A percentile compares a stretch with the other conserved stretches of the same genome.
Conservation (phyloP, 2,113 vertebrate species). For the human (Homo sapiens) region DNA sequence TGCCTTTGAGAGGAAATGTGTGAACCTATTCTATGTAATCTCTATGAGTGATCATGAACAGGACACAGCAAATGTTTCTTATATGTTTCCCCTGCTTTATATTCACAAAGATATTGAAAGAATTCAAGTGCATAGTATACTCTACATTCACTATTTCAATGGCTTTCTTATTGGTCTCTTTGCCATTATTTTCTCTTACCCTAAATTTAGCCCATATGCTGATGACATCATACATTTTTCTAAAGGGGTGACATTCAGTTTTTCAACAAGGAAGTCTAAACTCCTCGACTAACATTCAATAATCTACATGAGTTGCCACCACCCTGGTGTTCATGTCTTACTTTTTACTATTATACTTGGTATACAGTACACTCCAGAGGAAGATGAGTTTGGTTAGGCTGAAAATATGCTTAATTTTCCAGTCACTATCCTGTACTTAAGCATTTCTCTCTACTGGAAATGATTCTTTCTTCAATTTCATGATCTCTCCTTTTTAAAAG, state of each 20-base stretch:
- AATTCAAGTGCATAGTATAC: neutral
- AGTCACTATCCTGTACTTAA: neutral
- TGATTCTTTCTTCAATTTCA: neutral
- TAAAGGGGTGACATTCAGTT: neutral
- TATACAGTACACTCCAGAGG: neutral
- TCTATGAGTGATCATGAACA: neutral
- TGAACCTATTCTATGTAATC: neutral
- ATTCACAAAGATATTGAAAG: neutral
- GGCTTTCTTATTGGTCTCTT: neutral
- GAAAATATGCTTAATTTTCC: neutral
- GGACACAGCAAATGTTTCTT: neutral
- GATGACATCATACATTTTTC: constrained; percentile 13
- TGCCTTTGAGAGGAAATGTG: neutral
- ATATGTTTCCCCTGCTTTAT: neutral
- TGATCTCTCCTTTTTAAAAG: neutral
- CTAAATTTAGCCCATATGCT: neutral
- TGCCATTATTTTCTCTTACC: neutral
- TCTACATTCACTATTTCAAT: neutral
- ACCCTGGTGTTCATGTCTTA: neutral
- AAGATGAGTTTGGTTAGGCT: neutral
- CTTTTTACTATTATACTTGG: neutral
- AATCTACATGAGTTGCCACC: neutral
- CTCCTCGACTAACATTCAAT: neutral
- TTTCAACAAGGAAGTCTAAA: neutral
- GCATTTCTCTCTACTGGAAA: neutral